phyloP scores from a whole-genome alignment of 2,888 invertebrate genomes.

The Xestia sexstrigata region DNA sequence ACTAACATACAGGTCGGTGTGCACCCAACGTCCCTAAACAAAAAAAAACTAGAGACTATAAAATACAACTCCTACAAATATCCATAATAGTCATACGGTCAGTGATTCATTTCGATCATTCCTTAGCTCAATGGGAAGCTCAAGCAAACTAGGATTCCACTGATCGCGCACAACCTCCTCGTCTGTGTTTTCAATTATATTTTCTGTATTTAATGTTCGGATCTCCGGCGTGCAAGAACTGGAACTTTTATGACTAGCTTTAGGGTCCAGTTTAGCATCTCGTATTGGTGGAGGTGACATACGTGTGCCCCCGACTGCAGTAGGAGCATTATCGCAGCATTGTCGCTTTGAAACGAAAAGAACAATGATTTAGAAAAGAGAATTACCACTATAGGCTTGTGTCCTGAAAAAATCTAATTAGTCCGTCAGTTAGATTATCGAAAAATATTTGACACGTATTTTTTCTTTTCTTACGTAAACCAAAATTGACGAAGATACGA shows the following conservation, averaged over 20 bases:
- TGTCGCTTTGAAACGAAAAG: conserved; percentile 38
- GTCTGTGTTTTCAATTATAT: neutral
- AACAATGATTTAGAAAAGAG: conserved; percentile 6
- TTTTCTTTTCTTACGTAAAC: too few relatives aligned
- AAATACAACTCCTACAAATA: conserved; percentile 30
- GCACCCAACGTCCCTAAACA: neutral
- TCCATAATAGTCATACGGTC: conserved; percentile 27
- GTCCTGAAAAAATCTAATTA: too few relatives aligned
- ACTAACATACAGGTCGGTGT: neutral
- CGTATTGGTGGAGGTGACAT: conserved; percentile 11
- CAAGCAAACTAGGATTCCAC: neutral
- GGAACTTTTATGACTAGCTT: neutral
- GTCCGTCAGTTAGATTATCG: too few relatives aligned
- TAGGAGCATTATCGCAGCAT: conserved; percentile 17
- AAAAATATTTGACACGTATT: too few relatives aligned
- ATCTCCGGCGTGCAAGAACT: conserved; percentile 12
- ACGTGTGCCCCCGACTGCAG: neutral
- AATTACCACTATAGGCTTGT: too few relatives aligned
- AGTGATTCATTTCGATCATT: conserved; percentile 18
- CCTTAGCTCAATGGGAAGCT: conserved; percentile 9
- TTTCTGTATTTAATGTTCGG: neutral
- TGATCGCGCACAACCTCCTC: neutral
- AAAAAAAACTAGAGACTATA: conserved; percentile 31
- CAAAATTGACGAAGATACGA: too few relatives aligned
- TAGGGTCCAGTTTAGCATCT: neutral